phyloP scores from a whole-genome alignment of 2,113 vertebrate species.

The Eublepharis macularius region DNA sequence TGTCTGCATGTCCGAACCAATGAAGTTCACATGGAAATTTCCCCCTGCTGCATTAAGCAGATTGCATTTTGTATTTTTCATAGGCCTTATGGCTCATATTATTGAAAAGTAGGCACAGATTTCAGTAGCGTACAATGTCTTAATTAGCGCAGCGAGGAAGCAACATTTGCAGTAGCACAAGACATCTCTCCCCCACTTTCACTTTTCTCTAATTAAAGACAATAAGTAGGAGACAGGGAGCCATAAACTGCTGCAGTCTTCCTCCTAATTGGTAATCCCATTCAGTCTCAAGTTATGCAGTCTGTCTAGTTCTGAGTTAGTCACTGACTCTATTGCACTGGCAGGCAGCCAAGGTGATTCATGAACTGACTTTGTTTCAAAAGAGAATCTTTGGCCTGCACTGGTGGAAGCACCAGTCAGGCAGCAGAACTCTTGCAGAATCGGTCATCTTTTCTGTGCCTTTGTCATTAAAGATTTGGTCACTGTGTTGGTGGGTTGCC shows the following conservation, averaged over 20 bases:
- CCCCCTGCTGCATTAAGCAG: background rate
- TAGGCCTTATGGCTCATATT: background rate
- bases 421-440: background rate
- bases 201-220: background rate
- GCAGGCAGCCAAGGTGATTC: background rate
- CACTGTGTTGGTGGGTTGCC: too few relatives aligned
- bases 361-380: background rate
- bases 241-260: background rate
- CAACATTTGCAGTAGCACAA: background rate
- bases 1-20: background rate
- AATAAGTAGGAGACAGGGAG: background rate
- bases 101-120: background rate
- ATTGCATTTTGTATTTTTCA: background rate
- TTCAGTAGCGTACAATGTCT: too few relatives aligned
- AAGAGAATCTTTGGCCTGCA: background rate
- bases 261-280: background rate
- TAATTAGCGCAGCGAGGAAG: background rate
- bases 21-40: background rate
- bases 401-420: background rate
- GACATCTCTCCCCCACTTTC: background rate
- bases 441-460: constrained; percentile 4
- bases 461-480: background rate
- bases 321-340: background rate
- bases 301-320: background rate
- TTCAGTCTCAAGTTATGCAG: background rate